phyloP scores from a whole-genome alignment of 30 jellyfish, hydroid and myxozoan genomes.

The Chrysaora quinquecirrha region DNA sequence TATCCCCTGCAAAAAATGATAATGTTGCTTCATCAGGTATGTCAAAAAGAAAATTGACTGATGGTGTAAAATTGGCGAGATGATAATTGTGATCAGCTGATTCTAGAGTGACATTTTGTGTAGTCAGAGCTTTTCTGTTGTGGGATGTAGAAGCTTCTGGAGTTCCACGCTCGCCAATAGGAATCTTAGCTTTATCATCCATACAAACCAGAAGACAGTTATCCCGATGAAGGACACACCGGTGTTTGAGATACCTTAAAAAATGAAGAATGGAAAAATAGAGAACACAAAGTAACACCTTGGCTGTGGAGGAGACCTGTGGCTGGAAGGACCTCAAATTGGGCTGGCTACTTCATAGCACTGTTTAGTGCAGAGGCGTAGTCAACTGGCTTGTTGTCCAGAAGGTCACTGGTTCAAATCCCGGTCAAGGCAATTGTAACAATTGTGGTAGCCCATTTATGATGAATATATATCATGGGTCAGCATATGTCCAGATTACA shows the following conservation, averaged over 20 bases:
- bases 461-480: not conserved
- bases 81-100: constrained; percentile 58
- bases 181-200: constrained; percentile 39
- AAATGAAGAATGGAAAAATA: too few relatives aligned
- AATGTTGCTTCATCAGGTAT: constrained; percentile 7
- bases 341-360: not conserved
- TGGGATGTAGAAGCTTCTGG: constrained; percentile 49
- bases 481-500: too few relatives aligned
- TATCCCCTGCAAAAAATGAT: constrained; percentile 39
- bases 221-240: constrained; percentile 27
- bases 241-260: not conserved
- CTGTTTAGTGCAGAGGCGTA: not conserved
- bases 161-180: constrained; percentile 45
- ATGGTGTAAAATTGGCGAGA: constrained; percentile 13
- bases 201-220: not conserved
- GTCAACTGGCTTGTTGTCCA: too few relatives aligned
- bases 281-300: too few relatives aligned
- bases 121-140: not conserved
- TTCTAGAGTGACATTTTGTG: too few relatives aligned
- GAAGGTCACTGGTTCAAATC: too few relatives aligned
- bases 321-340: too few relatives aligned
- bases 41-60: constrained; percentile 28
- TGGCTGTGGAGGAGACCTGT: too few relatives aligned
- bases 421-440: too few relatives aligned
- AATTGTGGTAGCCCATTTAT: too few relatives aligned